Conservation (phyloP, 2,113 vertebrate genomes). For the Cebidichthys violaceus region DNA sequence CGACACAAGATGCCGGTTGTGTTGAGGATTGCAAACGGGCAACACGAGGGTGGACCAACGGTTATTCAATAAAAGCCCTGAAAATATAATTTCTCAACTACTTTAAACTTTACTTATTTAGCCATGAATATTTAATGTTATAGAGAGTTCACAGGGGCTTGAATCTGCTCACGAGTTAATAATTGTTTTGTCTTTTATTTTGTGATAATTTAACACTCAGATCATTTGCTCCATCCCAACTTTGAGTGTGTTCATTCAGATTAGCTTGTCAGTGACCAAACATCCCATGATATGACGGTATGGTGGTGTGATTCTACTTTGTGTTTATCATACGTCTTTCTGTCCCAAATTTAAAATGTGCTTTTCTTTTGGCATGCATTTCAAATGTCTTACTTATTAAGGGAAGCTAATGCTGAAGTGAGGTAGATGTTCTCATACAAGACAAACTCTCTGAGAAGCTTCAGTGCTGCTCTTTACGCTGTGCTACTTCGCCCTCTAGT, state of each 20-base stretch:
- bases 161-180: background rate
- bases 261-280: background rate
- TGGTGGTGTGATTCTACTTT: no score
- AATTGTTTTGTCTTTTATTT: background rate
- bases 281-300: no score
- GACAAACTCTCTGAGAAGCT: background rate
- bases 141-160: background rate
- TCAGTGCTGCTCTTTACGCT: background rate
- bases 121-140: background rate
- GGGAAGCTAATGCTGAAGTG: background rate
- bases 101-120: background rate
- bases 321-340: no score
- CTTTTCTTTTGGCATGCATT: background rate
- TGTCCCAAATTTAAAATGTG: background rate
- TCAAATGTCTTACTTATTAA: background rate
- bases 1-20: background rate
- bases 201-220: no score
- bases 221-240: background rate
- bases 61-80: background rate
- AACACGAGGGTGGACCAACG: background rate
- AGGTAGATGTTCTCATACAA: background rate
- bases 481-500: slow-evolving; percentile 61
- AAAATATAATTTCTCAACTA: no score
- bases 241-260: background rate
- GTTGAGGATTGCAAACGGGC: background rate